Base-by-base conservation (phyloP, 2,113 vertebrate genomes). In the Okapia johnstoni region DNA sequence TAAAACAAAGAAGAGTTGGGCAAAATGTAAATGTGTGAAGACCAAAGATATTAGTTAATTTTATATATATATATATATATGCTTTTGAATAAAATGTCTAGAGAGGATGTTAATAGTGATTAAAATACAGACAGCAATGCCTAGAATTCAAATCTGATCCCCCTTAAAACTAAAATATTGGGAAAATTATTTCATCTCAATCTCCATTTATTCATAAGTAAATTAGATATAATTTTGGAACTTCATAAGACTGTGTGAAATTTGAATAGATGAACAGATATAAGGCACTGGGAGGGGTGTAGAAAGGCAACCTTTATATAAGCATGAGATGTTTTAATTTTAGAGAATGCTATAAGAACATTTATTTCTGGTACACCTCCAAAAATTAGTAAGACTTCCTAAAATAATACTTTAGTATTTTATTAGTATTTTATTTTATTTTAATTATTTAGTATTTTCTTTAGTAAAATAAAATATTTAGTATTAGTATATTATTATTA, bases 1-100 rank as follows among this genome's bases (percentile, higher is more conserved):
- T 30, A 8, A 26, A 6, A 1, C 3, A 28, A 73, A 55, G 3
- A 30, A 9, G 5, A 6, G 6, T 12, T 2, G 1, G 84, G n/a
- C 7, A 13, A 79, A 30, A 46, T 77, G 21, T 63, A 5, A 26
- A 33, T 30, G 9, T 36, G 30, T 17, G 10, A 84, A 40, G 43
- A 21, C 11, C 43, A 54, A 80, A 63, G 6, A 19, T 12, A 83
- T 10, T 26, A 28, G 40, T 28, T 43, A 8, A 48, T 1, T 11
- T 5, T 12, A 55, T 54, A 54, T 54, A 19, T 55, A 55, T 96
- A 16, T 61, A 6, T 63, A 63, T 7, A 16, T 30, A 60, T 30
- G 28, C 4, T 95, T 70, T 66, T 60, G 19, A 85, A 48, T n/a
- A 36, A 66, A 81, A 48, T 33, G 7, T 54, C 40, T 1, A 70